Percentiles rank a stretch among this genome's conserved stretches.
Conservation (phyloP, 2,888 invertebrate species). For the Conus canariensis region DNA sequence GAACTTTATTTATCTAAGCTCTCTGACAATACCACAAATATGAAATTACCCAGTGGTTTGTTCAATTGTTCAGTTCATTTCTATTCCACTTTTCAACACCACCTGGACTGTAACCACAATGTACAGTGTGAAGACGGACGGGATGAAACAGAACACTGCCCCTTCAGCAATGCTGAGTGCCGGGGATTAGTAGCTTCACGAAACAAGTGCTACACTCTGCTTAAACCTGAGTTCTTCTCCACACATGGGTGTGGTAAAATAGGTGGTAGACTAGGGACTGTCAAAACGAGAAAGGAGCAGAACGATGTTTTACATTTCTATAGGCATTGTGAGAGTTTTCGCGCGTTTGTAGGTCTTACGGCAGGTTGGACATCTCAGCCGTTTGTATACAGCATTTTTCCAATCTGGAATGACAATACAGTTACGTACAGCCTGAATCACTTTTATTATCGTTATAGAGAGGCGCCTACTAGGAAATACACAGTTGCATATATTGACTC, state of each 20-base stretch:
- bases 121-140: slow-evolving; percentile 1
- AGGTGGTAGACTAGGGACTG: not conserved
- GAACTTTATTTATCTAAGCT: not conserved
- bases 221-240: not conserved
- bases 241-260: not conserved
- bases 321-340: not conserved
- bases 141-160: slow-evolving; percentile 24
- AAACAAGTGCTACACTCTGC: not conserved
- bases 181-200: not conserved
- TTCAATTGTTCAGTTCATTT: not conserved
- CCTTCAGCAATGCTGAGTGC: slow-evolving; percentile 8
- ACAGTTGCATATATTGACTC: not conserved
- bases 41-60: not conserved
- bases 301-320: not conserved
- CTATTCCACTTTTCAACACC: not conserved
- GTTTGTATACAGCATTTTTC: not conserved
- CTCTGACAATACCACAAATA: too few relatives aligned
- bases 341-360: not conserved
- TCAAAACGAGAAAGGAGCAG: not conserved
- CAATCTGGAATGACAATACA: not conserved
- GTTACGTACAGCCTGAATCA: not conserved
- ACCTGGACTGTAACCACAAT: not conserved
- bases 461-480: not conserved
- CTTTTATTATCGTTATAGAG: not conserved
- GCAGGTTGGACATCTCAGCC: not conserved